Conservation (phyloP, 2,113 vertebrate species). For the Motacilla alba region DNA sequence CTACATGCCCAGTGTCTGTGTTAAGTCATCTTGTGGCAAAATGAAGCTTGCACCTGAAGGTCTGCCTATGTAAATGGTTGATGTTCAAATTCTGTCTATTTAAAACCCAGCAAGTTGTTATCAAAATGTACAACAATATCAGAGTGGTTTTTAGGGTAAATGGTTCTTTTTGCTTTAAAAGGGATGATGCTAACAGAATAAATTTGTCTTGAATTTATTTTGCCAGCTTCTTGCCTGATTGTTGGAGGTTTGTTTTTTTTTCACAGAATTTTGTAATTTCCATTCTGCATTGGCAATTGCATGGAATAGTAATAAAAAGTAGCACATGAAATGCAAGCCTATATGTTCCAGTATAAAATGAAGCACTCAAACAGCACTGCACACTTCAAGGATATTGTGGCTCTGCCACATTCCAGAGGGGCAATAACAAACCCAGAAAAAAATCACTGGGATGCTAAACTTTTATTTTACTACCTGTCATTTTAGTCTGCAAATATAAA, state of each 20-base stretch:
- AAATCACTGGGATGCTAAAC: neutral
- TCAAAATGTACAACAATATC: neutral
- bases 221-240: neutral
- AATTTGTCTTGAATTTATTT: neutral
- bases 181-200: neutral
- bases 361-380: neutral
- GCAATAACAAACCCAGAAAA: neutral
- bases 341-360: neutral
- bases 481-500: conserved; percentile 40
- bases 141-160: neutral
- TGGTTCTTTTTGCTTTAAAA: neutral
- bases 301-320: neutral
- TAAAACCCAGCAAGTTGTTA: neutral
- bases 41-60: neutral
- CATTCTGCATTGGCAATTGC: neutral
- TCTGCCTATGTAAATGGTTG: neutral
- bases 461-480: conserved; percentile 25
- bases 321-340: conserved; percentile 1
- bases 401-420: neutral
- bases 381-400: neutral
- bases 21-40: neutral
- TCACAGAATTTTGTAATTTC: neutral
- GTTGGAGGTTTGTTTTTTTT: neutral
- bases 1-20: neutral
- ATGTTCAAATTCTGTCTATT: neutral